Base-by-base conservation (phyloP, 2,797 vertebrate species). In the Vespertilio murinus region DNA sequence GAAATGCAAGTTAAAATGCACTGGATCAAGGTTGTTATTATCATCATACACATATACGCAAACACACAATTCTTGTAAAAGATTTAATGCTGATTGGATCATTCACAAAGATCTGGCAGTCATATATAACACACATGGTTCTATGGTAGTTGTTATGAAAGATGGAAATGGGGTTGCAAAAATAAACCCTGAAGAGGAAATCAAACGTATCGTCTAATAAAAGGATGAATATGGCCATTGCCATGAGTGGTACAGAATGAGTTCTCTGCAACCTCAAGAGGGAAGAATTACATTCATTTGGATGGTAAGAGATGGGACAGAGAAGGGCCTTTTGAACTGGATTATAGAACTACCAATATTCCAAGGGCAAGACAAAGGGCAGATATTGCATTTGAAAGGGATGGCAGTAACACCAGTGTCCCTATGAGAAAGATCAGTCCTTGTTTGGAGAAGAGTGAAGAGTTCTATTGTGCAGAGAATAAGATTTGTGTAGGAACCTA, bases 1-100 rank as follows among this genome's bases (percentile, higher is more conserved):
- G 65, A 88, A 85, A 30, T 59, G 7, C 35, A 87, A 91, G 52
- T 86, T 95, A 71, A 83, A 45, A 45, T 84, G 14, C 40, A 80
- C 13, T 6, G 0, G 2, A 30, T 73, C 40, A 54, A 70, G 28
- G 14, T 69, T 81, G 14, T 90, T 56, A 35, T n/a, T 28, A 42
- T 64, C n/a, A 69, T 30, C 35, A 65, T 30, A 71, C 7, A 35
- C 9, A 77, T 20, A 33, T n/a, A 73, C 0, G 6, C 38, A 73
- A 18, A 64, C 6, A 23, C 22, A 47, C 3, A 59, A 14, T 69
- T 92, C 33, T 84, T 90, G 30, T 56, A 40, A 11, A 67, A 86
- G 6, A 75, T 73, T 85, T 86, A 52, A 38, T 81, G 28, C 1
- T 70, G 85, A 83, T 65, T 73, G 8, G 86, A 0, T 67, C 35